A percentile compares a stretch with the other conserved stretches of the same genome.
Conservation (phyloP, 2,888 invertebrate species). For the Biston stratarius region DNA sequence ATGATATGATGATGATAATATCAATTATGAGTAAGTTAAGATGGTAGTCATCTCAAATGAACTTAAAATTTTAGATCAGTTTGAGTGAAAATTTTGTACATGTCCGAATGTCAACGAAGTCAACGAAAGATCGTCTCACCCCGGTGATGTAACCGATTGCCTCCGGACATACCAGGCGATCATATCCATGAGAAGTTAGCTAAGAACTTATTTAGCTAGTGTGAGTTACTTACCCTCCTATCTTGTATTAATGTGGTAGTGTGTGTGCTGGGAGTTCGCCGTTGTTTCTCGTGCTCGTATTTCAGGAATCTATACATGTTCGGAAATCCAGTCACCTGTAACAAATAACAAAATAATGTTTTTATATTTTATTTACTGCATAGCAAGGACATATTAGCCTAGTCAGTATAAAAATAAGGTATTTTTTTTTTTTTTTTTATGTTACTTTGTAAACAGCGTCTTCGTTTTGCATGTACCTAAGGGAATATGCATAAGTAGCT, state of each 20-base stretch:
- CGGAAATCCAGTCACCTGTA: constrained; percentile 88
- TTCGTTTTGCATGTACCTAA: too few relatives aligned
- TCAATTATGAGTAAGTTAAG: too few relatives aligned
- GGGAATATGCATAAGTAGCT: too few relatives aligned
- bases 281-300: constrained; percentile 84
- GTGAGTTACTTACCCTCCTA: constrained; percentile 83
- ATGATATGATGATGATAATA: too few relatives aligned
- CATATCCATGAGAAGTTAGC: constrained; percentile 41
- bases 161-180: constrained; percentile 60
- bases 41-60: too few relatives aligned
- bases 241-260: constrained; percentile 84
- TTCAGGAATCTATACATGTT: constrained; percentile 89
- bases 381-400: too few relatives aligned
- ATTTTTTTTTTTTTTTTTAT: too few relatives aligned
- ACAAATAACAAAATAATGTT: constrained; percentile 7
- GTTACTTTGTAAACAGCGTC: too few relatives aligned
- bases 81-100: too few relatives aligned
- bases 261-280: constrained; percentile 85
- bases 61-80: too few relatives aligned
- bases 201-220: constrained; percentile 1
- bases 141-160: constrained; percentile 33
- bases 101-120: background rate
- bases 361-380: background rate
- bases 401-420: too few relatives aligned
- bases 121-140: constrained; percentile 6